Evolutionary conservation across 2,797 vertebrate genomes (phyloP).

Genomic region (Schizopygopsis malacanthus): DNA sequence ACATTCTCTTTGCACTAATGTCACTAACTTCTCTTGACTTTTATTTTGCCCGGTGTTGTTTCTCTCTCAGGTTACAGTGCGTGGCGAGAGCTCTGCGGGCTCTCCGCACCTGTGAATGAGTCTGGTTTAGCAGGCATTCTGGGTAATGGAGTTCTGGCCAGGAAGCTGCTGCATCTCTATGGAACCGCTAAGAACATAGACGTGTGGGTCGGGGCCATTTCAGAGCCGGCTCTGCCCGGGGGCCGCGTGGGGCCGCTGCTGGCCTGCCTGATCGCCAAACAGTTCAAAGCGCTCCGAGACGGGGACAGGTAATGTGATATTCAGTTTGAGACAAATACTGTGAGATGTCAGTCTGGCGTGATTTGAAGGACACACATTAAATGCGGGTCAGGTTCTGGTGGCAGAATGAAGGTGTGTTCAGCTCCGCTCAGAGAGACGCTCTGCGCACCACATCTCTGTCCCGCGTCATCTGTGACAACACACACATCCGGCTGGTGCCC

Average conservation of each 20-base stretch:
- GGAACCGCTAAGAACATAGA: conserved; percentile 80
- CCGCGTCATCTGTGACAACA: conserved; percentile 90
- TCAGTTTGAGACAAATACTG: not conserved
- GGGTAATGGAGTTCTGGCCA: conserved; percentile 72
- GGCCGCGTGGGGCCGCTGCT: conserved; percentile 81
- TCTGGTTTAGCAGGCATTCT: conserved; percentile 74
- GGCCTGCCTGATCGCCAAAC: conserved; percentile 78
- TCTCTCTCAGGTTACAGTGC: conserved; percentile 74
- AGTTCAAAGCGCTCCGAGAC: conserved; percentile 78
- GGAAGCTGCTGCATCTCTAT: conserved; percentile 79
- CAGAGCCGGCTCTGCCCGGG: conserved; percentile 75
- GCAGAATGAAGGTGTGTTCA: conserved; percentile 86
- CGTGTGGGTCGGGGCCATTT: conserved; percentile 83
- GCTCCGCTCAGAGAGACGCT: conserved; percentile 73
- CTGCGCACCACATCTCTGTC: conserved; percentile 81
- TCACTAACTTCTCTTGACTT: not conserved
- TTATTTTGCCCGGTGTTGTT: not conserved
- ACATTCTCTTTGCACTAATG: not conserved
- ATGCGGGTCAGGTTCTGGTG: conserved; percentile 85
- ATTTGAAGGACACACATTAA: not conserved
- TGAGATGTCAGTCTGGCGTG: not conserved
- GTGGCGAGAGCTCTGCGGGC: conserved; percentile 78
- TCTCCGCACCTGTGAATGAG: conserved; percentile 74
- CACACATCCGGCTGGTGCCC: conserved; percentile 81
- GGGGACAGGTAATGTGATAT: conserved; percentile 72